A percentile compares a stretch with the other conserved stretches of the same genome.
Evolutionary conservation across 1,140 invertebrate species (phyloP).

Genomic region (Pentalonia nigronervosa): DNA sequence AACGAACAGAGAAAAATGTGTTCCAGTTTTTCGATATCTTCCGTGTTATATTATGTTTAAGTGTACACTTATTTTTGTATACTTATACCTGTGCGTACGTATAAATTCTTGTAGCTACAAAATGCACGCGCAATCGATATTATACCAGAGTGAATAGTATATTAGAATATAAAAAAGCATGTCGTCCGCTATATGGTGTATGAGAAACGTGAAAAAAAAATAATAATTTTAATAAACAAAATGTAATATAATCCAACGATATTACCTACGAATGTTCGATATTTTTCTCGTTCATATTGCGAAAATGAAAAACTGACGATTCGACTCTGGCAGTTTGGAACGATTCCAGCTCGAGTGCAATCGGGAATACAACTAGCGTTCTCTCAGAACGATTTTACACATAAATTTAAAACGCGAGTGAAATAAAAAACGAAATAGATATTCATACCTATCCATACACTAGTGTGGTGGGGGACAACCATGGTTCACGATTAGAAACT

Average conservation of each 20-base stretch:
- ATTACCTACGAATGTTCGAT: slow-evolving; percentile 39
- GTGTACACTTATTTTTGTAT: background rate
- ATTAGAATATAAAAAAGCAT: background rate
- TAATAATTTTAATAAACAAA: slow-evolving; percentile 5
- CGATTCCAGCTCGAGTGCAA: background rate
- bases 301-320: slow-evolving; percentile 32
- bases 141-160: background rate
- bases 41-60: background rate
- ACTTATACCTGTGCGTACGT: background rate
- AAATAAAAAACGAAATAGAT: background rate
- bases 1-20: background rate
- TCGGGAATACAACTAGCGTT: background rate
- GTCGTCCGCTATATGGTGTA: background rate
- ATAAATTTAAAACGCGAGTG: slow-evolving; percentile 28
- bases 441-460: background rate
- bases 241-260: background rate
- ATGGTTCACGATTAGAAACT: background rate
- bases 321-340: slow-evolving; percentile 37
- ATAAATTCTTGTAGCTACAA: background rate
- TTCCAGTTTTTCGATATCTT: background rate
- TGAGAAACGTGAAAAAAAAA: background rate
- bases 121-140: background rate
- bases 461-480: background rate
- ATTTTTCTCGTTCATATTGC: background rate
- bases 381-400: background rate